These are phyloP conservation scores for Lasioglossum marginatum DNA, from an alignment of 2,888 invertebrate species.

Conservation along the genomic window DNA sequence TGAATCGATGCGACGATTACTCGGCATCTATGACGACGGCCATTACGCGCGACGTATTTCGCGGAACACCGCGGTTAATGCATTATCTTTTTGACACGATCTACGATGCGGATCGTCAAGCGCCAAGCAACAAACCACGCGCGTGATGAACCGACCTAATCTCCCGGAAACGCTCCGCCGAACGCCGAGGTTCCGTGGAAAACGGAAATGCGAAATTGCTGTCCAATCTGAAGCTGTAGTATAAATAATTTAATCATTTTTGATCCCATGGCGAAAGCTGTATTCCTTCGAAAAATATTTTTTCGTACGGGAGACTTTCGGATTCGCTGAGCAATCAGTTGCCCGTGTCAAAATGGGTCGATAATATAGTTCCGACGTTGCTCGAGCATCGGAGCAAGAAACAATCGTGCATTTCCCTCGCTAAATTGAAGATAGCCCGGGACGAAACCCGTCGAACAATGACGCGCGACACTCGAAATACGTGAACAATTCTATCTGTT, in stretches of 20 bases:
- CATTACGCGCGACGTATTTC: not conserved
- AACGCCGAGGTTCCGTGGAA: not conserved
- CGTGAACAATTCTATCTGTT: slow-evolving; percentile 49
- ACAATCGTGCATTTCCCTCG: not conserved
- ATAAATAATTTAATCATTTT: not conserved
- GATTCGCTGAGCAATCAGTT: not conserved
- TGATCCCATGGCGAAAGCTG: not conserved
- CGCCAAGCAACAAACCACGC: not conserved
- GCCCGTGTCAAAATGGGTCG: not conserved
- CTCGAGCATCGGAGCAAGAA: not conserved
- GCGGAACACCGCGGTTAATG: not conserved
- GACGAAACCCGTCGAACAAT: slow-evolving; percentile 32
- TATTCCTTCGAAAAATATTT: not conserved
- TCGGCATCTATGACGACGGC: slow-evolving; percentile 9
- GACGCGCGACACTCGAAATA: slow-evolving; percentile 32
- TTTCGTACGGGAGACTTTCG: not conserved
- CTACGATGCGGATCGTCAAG: slow-evolving; percentile 1
- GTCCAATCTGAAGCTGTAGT: not conserved
- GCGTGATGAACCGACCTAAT: not conserved
- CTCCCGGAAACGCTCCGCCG: not conserved
- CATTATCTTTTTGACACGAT: not conserved
- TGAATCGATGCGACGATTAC: slow-evolving; percentile 30
- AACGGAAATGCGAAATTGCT: not conserved
- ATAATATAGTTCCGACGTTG: not conserved
- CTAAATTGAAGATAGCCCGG: not conserved